These are phyloP conservation scores for Aurelia aurita complex sp. Pacific DNA, from an alignment of 30 jellyfish, hydroid and myxozoan genomes.

Conservation along the genomic window DNA sequence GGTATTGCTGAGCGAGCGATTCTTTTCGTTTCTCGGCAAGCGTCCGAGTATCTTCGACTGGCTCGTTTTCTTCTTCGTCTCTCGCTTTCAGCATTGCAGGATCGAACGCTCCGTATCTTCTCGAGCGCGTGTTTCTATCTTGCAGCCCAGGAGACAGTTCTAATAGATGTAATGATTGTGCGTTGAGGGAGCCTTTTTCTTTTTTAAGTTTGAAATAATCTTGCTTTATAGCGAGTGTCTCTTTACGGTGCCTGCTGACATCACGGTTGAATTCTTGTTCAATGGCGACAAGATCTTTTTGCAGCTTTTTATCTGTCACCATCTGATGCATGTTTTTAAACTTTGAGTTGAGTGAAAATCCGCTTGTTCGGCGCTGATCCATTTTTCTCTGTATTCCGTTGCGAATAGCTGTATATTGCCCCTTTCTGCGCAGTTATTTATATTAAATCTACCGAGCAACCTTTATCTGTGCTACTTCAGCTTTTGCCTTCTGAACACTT, in stretches of 20 bases:
- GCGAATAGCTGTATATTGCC: no score
- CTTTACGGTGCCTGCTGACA: slow-evolving; percentile 41
- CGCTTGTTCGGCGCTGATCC: slow-evolving; percentile 57
- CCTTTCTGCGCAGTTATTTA: no score
- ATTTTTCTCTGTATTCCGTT: not conserved
- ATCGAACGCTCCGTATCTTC: slow-evolving; percentile 57
- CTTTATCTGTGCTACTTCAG: no score
- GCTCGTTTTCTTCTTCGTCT: slow-evolving; percentile 46
- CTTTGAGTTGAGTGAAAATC: slow-evolving; percentile 40
- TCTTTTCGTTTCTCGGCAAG: slow-evolving; percentile 59
- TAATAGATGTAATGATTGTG: slow-evolving; percentile 35
- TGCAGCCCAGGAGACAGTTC: slow-evolving; percentile 68
- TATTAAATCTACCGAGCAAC: no score
- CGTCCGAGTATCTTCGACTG: slow-evolving; percentile 43
- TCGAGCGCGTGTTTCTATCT: slow-evolving; percentile 59
- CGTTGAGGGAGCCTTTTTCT: slow-evolving; percentile 55
- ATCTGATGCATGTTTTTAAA: slow-evolving; percentile 53
- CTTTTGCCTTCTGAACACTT: no score
- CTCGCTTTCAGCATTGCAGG: slow-evolving; percentile 71
- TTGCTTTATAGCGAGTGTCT: slow-evolving; percentile 53
- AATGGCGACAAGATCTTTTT: slow-evolving; percentile 42
- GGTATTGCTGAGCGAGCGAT: slow-evolving; percentile 7
- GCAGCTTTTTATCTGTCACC: slow-evolving; percentile 53
- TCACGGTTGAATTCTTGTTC: slow-evolving; percentile 57
- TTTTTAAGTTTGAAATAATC: slow-evolving; percentile 54